Conservation (phyloP, 37 sponge, comb jelly and placozoan genomes). For the Aplysina aerophoba region DNA sequence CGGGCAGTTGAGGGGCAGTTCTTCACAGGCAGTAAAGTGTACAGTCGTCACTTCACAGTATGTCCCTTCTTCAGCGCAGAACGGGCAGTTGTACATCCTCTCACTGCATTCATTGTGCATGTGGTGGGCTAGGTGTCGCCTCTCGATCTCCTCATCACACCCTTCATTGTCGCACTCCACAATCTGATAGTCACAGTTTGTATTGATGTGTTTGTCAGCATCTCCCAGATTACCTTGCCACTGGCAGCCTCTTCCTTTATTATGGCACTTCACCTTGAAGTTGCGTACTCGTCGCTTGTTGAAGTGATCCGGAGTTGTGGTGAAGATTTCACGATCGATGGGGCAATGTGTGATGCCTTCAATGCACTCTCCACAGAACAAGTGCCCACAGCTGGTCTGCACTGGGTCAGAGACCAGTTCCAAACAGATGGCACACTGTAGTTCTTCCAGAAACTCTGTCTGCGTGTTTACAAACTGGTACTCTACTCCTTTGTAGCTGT, state of each 20-base stretch:
- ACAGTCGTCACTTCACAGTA: background rate
- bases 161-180: background rate
- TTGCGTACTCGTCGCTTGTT: background rate
- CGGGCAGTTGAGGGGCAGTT: conserved; percentile 20
- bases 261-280: conserved; percentile 31
- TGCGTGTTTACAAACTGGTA: background rate
- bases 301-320: conserved; percentile 1
- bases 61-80: background rate
- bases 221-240: conserved; percentile 45
- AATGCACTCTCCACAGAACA: conserved; percentile 22
- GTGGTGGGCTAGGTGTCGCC: background rate
- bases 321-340: too few species aligned
- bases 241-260: conserved; percentile 31
- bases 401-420: background rate
- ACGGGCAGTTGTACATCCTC: conserved; percentile 6
- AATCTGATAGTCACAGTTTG: background rate
- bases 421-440: background rate
- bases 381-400: conserved; percentile 4
- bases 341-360: background rate
- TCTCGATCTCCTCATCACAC: background rate
- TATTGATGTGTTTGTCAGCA: background rate
- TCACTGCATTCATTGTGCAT: background rate
- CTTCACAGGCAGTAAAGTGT: background rate
- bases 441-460: conserved; percentile 4
- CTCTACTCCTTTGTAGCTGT: background rate